Conservation (phyloP, 2,888 invertebrate species). For the Hololepta plana region DNA sequence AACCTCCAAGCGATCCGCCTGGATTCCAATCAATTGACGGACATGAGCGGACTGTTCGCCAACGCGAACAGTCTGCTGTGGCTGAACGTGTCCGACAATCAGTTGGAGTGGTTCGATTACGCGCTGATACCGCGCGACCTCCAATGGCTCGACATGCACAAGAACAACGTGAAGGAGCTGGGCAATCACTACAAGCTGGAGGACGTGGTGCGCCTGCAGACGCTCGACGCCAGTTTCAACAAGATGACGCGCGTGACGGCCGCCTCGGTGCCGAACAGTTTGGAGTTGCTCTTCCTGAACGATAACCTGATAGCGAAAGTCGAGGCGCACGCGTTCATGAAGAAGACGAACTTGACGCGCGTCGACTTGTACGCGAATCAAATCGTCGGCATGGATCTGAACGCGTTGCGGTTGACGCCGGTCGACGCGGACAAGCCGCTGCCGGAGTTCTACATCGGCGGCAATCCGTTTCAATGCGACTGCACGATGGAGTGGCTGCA, state of each 20-base stretch:
- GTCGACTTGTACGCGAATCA: slow-evolving; percentile 88
- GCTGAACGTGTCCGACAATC: slow-evolving; percentile 84
- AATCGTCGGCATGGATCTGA: slow-evolving; percentile 76
- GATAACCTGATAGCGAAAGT: slow-evolving; percentile 74
- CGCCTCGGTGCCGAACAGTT: slow-evolving; percentile 62
- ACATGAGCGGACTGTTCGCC: slow-evolving; percentile 68
- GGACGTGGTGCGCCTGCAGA: slow-evolving; percentile 56
- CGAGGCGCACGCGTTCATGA: slow-evolving; percentile 76
- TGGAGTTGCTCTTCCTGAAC: slow-evolving; percentile 73
- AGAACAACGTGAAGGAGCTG: slow-evolving; percentile 63
- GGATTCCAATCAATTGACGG: slow-evolving; percentile 67
- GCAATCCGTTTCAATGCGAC: slow-evolving; percentile 87
- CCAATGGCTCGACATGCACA: slow-evolving; percentile 80
- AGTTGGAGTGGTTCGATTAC: slow-evolving; percentile 77
- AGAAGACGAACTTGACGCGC: slow-evolving; percentile 73
- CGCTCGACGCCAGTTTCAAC: slow-evolving; percentile 83
- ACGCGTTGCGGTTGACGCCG: slow-evolving; percentile 66
- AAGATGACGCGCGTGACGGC: slow-evolving; percentile 60
- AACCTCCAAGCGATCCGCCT: slow-evolving; percentile 73
- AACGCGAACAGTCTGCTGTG: slow-evolving; percentile 69
- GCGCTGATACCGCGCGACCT: slow-evolving; percentile 63
- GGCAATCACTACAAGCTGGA: slow-evolving; percentile 56
- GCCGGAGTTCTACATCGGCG: slow-evolving; percentile 84
- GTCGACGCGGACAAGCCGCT: slow-evolving; percentile 56
- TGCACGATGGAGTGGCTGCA: slow-evolving; percentile 94